A percentile compares a stretch with the other conserved stretches of the same genome.
These are phyloP conservation scores for Acanthosepion lycidas DNA, from an alignment of 2,888 invertebrate genomes.

Conservation along the genomic window DNA sequence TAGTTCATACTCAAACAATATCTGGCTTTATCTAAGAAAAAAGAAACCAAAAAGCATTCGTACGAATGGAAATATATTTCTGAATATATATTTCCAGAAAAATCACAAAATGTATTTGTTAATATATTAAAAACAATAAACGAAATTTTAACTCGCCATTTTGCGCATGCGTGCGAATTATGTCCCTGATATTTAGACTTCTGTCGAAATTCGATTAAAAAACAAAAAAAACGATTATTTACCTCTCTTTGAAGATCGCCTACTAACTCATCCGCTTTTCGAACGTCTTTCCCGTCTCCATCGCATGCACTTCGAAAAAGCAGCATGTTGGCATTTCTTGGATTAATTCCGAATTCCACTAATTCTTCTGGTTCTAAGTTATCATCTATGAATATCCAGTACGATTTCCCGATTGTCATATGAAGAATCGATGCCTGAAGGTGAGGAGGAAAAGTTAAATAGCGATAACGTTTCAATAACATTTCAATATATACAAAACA, in stretches of 20 bases:
- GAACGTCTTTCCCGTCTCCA: background rate
- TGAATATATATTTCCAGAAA: too few relatives aligned
- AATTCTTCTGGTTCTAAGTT: background rate
- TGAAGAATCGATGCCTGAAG: background rate
- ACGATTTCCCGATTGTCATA: background rate
- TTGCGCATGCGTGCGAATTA: too few relatives aligned
- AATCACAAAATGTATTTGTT: too few relatives aligned
- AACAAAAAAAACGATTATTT: background rate
- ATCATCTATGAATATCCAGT: background rate
- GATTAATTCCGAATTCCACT: background rate
- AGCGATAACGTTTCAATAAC: background rate
- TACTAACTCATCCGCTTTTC: background rate
- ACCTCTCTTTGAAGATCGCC: background rate
- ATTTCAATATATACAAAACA: background rate
- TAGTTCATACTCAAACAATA: too few relatives aligned
- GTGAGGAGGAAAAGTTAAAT: background rate
- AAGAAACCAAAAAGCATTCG: too few relatives aligned
- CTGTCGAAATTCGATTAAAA: background rate
- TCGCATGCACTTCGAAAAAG: background rate
- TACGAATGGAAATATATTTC: too few relatives aligned
- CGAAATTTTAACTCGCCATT: too few relatives aligned
- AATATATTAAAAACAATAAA: too few relatives aligned
- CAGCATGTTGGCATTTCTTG: slow-evolving; percentile 20
- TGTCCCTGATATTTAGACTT: too few relatives aligned
- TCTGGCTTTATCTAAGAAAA: too few relatives aligned